Evolutionary conservation across 1,140 invertebrate species (phyloP).

Genomic region (Trichoplusia ni): DNA sequence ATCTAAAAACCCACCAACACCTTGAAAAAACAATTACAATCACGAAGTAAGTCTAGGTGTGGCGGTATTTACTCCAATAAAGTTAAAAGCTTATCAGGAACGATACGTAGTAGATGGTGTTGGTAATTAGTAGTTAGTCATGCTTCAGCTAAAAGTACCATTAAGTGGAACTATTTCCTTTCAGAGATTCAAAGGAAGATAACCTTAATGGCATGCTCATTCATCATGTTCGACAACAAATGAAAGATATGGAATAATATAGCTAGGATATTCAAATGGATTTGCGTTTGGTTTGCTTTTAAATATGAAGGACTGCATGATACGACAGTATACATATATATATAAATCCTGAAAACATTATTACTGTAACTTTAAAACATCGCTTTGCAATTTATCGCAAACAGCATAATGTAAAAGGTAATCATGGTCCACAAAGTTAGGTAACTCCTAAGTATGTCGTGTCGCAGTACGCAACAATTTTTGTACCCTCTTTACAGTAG

Average conservation of each 20-base stretch:
- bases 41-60: neutral
- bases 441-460: neutral
- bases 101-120: neutral
- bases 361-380: too few species aligned
- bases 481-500: neutral
- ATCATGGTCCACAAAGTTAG: constrained; percentile 28
- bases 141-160: neutral
- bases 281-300: too few species aligned
- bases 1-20: too few species aligned
- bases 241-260: too few species aligned
- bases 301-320: too few species aligned
- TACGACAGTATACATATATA: too few species aligned
- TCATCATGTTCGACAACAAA: too few species aligned
- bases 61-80: constrained; percentile 9
- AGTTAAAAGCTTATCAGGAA: constrained; percentile 8
- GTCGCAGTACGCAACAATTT: neutral
- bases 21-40: neutral
- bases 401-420: neutral
- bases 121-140: neutral
- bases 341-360: too few species aligned
- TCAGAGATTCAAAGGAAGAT: too few species aligned
- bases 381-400: neutral
- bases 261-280: too few species aligned
- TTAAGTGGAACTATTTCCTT: too few species aligned
- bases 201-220: neutral